phyloP scores from a whole-genome alignment of 2,797 vertebrate species.

The Aplochiton taeniatus region DNA sequence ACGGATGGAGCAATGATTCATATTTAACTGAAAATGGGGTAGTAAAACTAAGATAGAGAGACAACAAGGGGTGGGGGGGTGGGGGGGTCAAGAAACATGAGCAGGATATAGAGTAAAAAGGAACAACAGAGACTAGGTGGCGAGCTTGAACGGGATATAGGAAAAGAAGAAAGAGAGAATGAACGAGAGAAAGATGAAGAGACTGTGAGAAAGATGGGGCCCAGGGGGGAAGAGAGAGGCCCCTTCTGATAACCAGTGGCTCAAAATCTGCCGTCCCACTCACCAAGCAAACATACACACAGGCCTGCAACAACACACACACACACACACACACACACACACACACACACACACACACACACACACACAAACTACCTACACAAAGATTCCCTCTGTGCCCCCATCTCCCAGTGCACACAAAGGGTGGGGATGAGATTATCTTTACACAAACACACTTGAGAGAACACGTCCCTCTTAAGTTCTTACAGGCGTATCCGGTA shows the following conservation, averaged over 20 bases:
- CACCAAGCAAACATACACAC: slow-evolving; percentile 21
- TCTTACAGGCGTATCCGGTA: neutral
- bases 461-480: neutral
- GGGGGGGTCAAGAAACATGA: neutral
- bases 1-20: neutral
- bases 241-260: slow-evolving; percentile 8
- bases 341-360: slow-evolving; percentile 16
- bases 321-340: slow-evolving; percentile 1
- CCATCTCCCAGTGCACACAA: no score
- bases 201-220: no score
- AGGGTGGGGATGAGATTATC: no score
- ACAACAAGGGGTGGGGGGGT: neutral
- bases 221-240: no score
- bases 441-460: slow-evolving; percentile 14
- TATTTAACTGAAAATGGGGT: neutral
- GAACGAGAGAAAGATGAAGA: slow-evolving; percentile 12
- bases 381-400: neutral
- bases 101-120: slow-evolving; percentile 5
- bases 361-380: slow-evolving; percentile 5
- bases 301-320: slow-evolving; percentile 4
- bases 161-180: neutral
- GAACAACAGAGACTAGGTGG: neutral
- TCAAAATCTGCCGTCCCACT: neutral
- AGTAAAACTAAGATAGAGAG: neutral
- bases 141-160: neutral